A percentile compares a stretch with the other conserved stretches of the same genome.
phyloP scores from a whole-genome alignment of 2,113 vertebrate genomes.

The Platichthys stellatus region DNA sequence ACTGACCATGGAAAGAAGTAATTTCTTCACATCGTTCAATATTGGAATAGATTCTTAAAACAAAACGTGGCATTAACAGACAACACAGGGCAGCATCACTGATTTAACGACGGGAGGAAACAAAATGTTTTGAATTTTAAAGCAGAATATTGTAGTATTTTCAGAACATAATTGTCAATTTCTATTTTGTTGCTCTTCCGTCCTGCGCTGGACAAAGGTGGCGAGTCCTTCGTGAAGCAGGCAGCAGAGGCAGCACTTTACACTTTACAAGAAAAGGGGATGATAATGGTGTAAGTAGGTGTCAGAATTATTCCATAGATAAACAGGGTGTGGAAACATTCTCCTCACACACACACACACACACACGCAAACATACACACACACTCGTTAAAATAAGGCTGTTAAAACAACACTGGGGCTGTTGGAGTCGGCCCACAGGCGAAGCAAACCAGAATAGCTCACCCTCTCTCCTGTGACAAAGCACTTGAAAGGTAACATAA shows the following conservation, averaged over 20 bases:
- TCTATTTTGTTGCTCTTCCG: neutral
- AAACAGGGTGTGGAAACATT: constrained; percentile 80
- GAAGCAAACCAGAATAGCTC: constrained; percentile 76
- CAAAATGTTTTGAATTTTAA: neutral
- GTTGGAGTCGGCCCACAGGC: constrained; percentile 73
- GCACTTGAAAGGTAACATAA: constrained; percentile 86
- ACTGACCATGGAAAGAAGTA: too few species aligned
- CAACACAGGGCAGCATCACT: neutral
- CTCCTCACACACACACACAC: constrained; percentile 43
- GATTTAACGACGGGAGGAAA: neutral
- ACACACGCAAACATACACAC: constrained; percentile 68
- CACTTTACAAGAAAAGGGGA: constrained; percentile 65
- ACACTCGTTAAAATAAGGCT: constrained; percentile 79
- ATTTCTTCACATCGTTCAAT: neutral
- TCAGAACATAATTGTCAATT: neutral
- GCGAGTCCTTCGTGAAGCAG: constrained; percentile 55
- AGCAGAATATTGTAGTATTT: too few species aligned
- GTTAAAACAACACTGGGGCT: constrained; percentile 82
- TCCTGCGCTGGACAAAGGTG: constrained; percentile 33
- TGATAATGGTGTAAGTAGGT: constrained; percentile 85
- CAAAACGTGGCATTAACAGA: neutral
- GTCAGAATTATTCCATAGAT: constrained; percentile 88
- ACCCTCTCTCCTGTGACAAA: constrained; percentile 78
- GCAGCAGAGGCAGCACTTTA: constrained; percentile 60
- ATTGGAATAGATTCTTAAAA: neutral